Evolutionary conservation across 2,113 vertebrate species (phyloP).

Genomic region (Eudyptes chrysolophus): DNA sequence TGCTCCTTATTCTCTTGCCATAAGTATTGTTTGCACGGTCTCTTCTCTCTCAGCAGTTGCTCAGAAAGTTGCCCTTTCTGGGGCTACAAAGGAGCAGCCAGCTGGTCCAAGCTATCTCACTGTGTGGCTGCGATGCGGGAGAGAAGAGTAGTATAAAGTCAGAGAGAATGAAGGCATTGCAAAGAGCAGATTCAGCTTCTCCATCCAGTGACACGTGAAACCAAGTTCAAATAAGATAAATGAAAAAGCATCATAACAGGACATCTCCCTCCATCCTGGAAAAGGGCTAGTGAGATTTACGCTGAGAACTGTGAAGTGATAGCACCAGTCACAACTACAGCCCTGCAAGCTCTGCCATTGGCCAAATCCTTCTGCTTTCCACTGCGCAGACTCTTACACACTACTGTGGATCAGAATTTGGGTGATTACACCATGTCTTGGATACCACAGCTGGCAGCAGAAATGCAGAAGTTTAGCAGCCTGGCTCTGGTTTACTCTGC

Average conservation of each 20-base stretch:
- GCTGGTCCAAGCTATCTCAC: neutral
- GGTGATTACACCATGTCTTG: neutral
- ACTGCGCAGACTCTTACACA: neutral
- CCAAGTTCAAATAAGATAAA: neutral
- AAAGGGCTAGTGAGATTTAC: neutral
- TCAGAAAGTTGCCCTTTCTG: neutral
- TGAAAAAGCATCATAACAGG: neutral
- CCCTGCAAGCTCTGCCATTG: neutral
- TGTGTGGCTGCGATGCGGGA: fast-evolving
- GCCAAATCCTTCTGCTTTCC: neutral
- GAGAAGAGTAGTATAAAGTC: neutral
- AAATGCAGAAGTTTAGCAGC: neutral
- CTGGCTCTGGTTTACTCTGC: neutral
- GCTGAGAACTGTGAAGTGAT: neutral
- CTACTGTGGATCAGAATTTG: neutral
- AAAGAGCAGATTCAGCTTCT: neutral
- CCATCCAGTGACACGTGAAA: neutral
- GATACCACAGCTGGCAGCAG: neutral
- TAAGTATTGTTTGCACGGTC: neutral
- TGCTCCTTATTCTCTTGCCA: neutral
- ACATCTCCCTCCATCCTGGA: neutral
- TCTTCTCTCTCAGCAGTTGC: neutral
- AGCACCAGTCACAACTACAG: neutral
- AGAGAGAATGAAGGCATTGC: neutral
- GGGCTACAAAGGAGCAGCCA: neutral